A percentile compares a stretch with the other conserved stretches of the same genome.
phyloP scores from a whole-genome alignment of 1,140 invertebrate genomes.

The Ctenoplectra terminalis region DNA sequence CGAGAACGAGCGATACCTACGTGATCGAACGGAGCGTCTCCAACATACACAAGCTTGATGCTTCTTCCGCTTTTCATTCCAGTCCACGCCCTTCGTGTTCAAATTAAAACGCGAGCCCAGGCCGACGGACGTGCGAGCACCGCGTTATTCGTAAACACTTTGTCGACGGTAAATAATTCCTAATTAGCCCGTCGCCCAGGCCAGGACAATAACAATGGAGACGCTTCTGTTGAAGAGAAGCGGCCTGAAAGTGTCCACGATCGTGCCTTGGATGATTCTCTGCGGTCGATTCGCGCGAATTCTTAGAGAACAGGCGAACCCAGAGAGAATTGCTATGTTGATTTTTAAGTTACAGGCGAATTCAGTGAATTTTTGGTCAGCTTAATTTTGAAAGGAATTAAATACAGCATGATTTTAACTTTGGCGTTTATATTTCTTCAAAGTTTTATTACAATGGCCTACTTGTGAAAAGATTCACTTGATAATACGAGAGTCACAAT shows the following conservation, averaged over 20 bases:
- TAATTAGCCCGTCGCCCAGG: slow-evolving; percentile 39
- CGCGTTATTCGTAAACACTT: slow-evolving; percentile 49
- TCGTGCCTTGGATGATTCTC: slow-evolving; percentile 15
- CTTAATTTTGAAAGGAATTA: too few species aligned
- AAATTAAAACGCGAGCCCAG: slow-evolving; percentile 63
- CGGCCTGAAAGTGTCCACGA: background rate
- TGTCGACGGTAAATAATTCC: slow-evolving; percentile 60
- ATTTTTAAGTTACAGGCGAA: background rate
- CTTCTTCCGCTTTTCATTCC: slow-evolving; percentile 66
- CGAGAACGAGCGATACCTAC: slow-evolving; percentile 56
- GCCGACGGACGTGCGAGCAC: slow-evolving; percentile 46
- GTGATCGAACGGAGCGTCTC: slow-evolving; percentile 57
- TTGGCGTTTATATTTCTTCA: too few species aligned
- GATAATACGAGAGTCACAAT: too few species aligned
- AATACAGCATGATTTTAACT: too few species aligned
- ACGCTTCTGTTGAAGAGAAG: slow-evolving; percentile 40
- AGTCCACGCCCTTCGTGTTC: slow-evolving; percentile 45
- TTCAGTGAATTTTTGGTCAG: too few species aligned
- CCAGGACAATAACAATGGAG: slow-evolving; percentile 25
- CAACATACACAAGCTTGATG: slow-evolving; percentile 41
- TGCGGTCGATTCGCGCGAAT: background rate
- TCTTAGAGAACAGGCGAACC: background rate
- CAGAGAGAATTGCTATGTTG: background rate
- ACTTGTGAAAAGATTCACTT: too few species aligned
- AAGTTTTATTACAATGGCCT: too few species aligned